Base-by-base conservation (phyloP, 2,113 vertebrate genomes). In the Rhinoderma darwinii region DNA sequence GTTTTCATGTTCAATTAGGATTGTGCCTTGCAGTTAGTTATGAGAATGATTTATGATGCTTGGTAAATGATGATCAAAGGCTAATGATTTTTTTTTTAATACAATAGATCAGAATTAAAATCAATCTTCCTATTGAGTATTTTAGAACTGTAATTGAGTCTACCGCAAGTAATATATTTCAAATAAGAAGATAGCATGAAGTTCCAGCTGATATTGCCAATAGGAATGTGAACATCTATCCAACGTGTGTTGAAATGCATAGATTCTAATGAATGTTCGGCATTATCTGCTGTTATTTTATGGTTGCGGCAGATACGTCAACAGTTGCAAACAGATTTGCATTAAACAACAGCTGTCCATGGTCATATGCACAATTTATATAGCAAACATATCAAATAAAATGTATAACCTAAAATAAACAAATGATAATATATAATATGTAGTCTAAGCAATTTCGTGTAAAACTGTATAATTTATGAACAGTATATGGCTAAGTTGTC, bases 1-100 rank as follows among this genome's bases (percentile, higher is more conserved):
- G n/a, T 66, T 78, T 77, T 61, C 41, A 63, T 85, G 39, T 85
- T 37, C 54, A 85, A 77, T 77, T 85, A 85, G 78, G 56, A 85
- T 66, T 85, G 54, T 63, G 41, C 61, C 56, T 85, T 85, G 27
- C 73, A 85, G 73, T 77, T 44, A 66, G 51, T 85, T 75, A 11
- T 41, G 47, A 61, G 41, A 50, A 66, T 66, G 41, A 66, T 76
- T 63, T 77, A 76, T 47, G n/a, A 72, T 73, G 20, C 83, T 61
- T 41, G 17, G 37, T 84, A 61, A 75, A 59, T 75, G 14, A 75
- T 75, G 25, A 30, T 75, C 25, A 73, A 22, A 32, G 68, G 25
- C 20, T 74, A 59, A 41, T 72, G 20, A 72, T 74, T 35, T 54
- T 73, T 37, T 56, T 56, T 37, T 32, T 27, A 47, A 50, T 73